Evolutionary conservation across 2,113 vertebrate genomes (phyloP).

Genomic region (Emydura subglobosa): DNA sequence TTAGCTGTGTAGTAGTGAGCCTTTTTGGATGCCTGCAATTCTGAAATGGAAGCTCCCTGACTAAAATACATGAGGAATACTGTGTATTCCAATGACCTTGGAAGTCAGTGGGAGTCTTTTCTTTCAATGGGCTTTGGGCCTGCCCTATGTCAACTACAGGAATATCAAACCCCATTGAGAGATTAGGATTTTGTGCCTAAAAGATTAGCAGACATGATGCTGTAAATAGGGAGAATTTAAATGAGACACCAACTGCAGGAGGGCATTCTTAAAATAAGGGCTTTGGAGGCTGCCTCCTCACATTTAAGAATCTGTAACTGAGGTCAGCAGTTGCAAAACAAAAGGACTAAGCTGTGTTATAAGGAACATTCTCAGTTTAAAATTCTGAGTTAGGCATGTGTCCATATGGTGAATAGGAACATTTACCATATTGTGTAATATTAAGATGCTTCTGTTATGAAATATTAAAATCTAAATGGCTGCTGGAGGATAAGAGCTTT

Average conservation of each 20-base stretch:
- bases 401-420: background rate
- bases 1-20: background rate
- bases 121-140: background rate
- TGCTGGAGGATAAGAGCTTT: background rate
- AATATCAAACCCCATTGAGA: background rate
- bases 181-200: background rate
- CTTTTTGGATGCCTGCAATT: background rate
- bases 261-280: background rate
- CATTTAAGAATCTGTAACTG: background rate
- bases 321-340: background rate
- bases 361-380: background rate
- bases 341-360: background rate
- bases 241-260: background rate
- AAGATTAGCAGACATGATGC: background rate
- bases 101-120: background rate
- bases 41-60: background rate
- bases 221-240: background rate
- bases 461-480: background rate
- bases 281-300: background rate
- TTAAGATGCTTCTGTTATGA: conserved; percentile 10
- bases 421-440: background rate
- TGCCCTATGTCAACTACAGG: background rate
- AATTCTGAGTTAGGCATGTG: background rate
- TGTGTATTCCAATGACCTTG: background rate
- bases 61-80: background rate